Percentiles rank a stretch among this genome's conserved stretches.
Conservation (phyloP, 2,888 invertebrate species). For the Hirtodrosophila histrioides region DNA sequence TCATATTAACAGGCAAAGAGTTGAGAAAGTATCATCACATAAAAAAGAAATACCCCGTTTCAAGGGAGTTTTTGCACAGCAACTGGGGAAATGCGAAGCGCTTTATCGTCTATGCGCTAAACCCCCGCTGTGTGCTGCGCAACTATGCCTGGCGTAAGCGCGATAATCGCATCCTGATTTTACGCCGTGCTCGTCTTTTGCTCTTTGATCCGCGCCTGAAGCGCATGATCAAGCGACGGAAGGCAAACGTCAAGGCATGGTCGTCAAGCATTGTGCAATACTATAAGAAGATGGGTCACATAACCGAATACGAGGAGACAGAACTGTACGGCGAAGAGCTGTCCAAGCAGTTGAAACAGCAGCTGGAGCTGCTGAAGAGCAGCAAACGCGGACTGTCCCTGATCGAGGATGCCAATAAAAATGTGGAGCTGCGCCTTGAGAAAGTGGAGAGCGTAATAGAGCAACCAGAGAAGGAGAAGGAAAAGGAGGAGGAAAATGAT, state of each 20-base stretch:
- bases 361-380: constrained; percentile 80
- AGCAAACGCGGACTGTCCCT: constrained; percentile 72
- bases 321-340: constrained; percentile 75
- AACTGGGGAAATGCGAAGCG: constrained; percentile 76
- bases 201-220: constrained; percentile 78
- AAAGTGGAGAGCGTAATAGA: background rate
- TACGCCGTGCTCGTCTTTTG: constrained; percentile 64
- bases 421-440: constrained; percentile 23
- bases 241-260: constrained; percentile 76
- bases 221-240: constrained; percentile 64
- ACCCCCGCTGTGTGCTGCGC: constrained; percentile 74
- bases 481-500: background rate
- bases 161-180: constrained; percentile 61
- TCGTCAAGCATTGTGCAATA: constrained; percentile 70
- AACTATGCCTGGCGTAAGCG: constrained; percentile 69
- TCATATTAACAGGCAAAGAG: constrained; percentile 58
- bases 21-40: constrained; percentile 64
- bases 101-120: constrained; percentile 75
- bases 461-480: background rate
- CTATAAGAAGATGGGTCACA: constrained; percentile 60
- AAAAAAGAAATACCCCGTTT: constrained; percentile 78
- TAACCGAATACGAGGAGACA: constrained; percentile 69
- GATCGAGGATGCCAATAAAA: constrained; percentile 63
- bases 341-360: constrained; percentile 81
- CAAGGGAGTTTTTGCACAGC: constrained; percentile 63